These are phyloP conservation scores for Ascidia mentula DNA, from an alignment of 23 tunicate species.

Conservation along the genomic window DNA sequence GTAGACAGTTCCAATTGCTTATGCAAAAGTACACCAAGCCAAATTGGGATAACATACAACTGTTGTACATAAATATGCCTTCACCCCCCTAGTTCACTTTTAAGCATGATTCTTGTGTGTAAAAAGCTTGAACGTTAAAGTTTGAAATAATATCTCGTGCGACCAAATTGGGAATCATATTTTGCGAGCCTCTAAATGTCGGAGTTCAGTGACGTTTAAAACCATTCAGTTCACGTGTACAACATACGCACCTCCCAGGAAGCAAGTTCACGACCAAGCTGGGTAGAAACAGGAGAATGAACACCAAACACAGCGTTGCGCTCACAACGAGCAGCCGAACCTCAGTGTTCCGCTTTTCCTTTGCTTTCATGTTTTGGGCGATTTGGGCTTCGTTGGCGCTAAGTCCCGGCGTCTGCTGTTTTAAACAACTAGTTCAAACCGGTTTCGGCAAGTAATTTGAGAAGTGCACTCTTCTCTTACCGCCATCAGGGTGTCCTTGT, in stretches of 20 bases:
- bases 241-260: slow-evolving; percentile 38
- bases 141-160: too few relatives aligned
- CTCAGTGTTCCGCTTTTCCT: slow-evolving; percentile 19
- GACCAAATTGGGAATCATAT: too few relatives aligned
- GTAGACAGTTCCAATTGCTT: too few relatives aligned
- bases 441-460: background rate
- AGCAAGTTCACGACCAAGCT: slow-evolving; percentile 53
- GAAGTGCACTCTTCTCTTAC: background rate
- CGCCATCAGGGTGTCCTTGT: slow-evolving; percentile 7
- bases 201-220: too few relatives aligned
- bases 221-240: too few relatives aligned
- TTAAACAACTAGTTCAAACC: background rate
- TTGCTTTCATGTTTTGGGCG: background rate
- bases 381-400: slow-evolving; percentile 5
- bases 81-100: too few relatives aligned
- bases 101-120: too few relatives aligned
- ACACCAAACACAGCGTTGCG: slow-evolving; percentile 41
- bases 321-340: slow-evolving; percentile 35
- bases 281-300: slow-evolving; percentile 56
- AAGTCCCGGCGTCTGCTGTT: background rate
- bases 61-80: too few relatives aligned
- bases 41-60: too few relatives aligned
- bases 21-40: too few relatives aligned
- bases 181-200: too few relatives aligned
- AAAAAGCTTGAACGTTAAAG: too few relatives aligned